A percentile compares a stretch with the other conserved stretches of the same genome.
Conservation (phyloP, 2,113 vertebrate species). For the Lonchura striata region DNA sequence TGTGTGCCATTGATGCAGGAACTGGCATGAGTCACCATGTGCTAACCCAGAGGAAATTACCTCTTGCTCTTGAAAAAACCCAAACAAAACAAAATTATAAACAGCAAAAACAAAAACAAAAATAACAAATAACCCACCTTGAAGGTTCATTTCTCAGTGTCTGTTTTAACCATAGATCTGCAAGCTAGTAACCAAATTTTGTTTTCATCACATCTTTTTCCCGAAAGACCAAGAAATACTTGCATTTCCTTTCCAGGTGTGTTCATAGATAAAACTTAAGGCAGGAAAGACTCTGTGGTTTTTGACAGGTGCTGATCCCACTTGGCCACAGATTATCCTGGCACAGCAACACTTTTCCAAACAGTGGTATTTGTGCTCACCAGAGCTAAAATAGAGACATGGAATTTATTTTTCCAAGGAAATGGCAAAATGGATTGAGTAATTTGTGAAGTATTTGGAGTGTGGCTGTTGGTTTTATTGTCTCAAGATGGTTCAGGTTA, state of each 20-base stretch:
- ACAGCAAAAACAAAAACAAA: not conserved
- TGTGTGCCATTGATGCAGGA: not conserved
- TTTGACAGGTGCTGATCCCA: not conserved
- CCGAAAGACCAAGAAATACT: not conserved
- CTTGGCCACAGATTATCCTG: not conserved
- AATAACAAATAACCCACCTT: not conserved
- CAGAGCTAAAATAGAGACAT: not conserved
- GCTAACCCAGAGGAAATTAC: not conserved
- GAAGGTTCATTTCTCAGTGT: not conserved
- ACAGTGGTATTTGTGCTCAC: not conserved
- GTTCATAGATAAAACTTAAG: not conserved
- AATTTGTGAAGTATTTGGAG: not conserved
- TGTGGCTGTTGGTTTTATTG: not conserved
- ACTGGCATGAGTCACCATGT: not conserved
- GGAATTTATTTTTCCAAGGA: constrained; percentile 25
- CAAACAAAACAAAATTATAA: not conserved
- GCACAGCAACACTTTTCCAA: not conserved
- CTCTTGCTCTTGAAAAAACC: not conserved
- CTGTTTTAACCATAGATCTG: not conserved
- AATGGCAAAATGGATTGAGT: constrained; percentile 8
- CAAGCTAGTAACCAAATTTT: not conserved
- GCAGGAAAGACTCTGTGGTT: not conserved
- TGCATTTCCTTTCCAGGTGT: not conserved
- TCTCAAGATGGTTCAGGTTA: not conserved
- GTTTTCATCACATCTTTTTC: not conserved